Base-by-base conservation (phyloP, 1,140 invertebrate species). In the Asobara japonica region DNA sequence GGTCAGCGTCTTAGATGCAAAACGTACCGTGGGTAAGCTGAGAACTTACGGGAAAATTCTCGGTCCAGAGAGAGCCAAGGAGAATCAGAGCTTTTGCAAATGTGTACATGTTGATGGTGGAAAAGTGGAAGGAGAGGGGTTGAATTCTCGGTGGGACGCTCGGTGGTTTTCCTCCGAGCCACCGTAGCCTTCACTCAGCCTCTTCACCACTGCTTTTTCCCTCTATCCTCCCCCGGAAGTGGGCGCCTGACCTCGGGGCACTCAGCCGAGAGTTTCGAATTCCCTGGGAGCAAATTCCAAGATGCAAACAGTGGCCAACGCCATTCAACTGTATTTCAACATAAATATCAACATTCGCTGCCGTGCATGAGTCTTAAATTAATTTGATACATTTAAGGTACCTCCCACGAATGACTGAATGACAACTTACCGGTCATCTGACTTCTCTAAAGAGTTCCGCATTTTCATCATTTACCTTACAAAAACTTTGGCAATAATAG, bases 1-100 rank as follows among this genome's bases (percentile, higher is more conserved):
- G 67, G 64, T 56, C 62, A 77, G 76, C 80, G 77, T 83, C 79
- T 82, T 79, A 81, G 79, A 81, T 78, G 79, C 79, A 77, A 78
- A 84, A 80, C 79, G 78, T 79, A 83, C 79, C 51, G n/a, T 83
- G 80, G 75, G 75, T 74, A 76, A 75, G 72, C 74, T 22, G 68
- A 77, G 69, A 22, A 45, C 10, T 61, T 60, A 60, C 25, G 22
- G 29, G 51, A 56, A 56, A 56, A 56, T 22, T 56, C 51, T 1
- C 18, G 45, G 20, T 25, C 5, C 22, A 56, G 2, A 3, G 33
- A 22, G 60, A 45, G 41, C 33, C 33, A 56, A 11, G 31, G 66
- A 56, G 48, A 30, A 48, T n/a, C n/a, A n/a, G 41, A 66, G 22
- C 38, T 66, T 62, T 69, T 33, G 20, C 11, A 36, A 20, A 41